Evolutionary conservation across 1,140 invertebrate genomes (phyloP).

Genomic region (Lucilia sericata): DNA sequence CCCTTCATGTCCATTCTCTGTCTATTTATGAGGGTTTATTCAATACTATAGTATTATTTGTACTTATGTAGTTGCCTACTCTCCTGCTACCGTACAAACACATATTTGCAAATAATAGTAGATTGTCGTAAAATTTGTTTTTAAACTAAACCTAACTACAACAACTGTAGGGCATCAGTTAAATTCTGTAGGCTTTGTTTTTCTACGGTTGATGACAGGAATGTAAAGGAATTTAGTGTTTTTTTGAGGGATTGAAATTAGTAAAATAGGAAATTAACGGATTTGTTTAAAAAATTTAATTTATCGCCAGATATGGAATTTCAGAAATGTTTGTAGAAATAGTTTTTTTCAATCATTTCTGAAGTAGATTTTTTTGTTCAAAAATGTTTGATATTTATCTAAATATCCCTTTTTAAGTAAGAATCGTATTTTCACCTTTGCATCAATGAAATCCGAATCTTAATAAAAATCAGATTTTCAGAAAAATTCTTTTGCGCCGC

Average conservation of each 20-base stretch:
- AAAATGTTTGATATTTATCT: no score
- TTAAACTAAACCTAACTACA: neutral
- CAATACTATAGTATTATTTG: neutral
- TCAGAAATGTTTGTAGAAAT: no score
- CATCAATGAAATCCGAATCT: no score
- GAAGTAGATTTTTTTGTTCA: no score
- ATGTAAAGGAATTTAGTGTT: neutral
- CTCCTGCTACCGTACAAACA: neutral
- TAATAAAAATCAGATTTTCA: no score
- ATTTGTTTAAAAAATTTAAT: no score
- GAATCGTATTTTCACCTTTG: no score
- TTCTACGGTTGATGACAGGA: neutral
- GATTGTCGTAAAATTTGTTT: slow-evolving; percentile 9
- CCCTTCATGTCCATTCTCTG: neutral
- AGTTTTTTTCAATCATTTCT: no score
- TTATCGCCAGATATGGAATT: no score
- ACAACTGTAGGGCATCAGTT: slow-evolving; percentile 19
- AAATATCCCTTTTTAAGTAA: no score
- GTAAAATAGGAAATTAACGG: neutral
- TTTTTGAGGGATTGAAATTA: neutral
- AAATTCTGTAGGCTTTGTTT: neutral
- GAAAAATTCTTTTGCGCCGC: no score
- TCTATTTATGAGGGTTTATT: neutral
- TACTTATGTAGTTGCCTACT: neutral
- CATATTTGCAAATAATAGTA: neutral